Base-by-base conservation (phyloP, 1,140 invertebrate genomes). In the Drosophila bocqueti region DNA sequence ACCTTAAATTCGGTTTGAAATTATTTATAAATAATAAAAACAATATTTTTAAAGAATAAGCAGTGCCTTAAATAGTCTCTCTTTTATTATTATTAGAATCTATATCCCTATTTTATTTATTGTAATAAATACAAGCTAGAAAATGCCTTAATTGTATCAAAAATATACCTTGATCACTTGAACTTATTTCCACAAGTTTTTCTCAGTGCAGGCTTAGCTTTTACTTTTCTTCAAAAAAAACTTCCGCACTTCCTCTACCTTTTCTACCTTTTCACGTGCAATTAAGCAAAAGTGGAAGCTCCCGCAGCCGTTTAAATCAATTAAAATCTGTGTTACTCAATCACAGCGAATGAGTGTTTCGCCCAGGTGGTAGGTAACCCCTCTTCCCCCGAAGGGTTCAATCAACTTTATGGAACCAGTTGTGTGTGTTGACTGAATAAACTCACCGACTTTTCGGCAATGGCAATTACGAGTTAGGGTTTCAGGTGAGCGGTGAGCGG, bases 371-470 rank as follows among this genome's bases (percentile, higher is more conserved):
- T 15, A 50, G 24, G 21, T 21, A 21, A 21, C 16, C 45, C 31
- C 67, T 31, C 46, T 43, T 42, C n/a, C 26, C 34, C 29, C 13
- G 1, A 15, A 60, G 67, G 73, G 83, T 85, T 85, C 83, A 85
- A 60, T 85, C 79, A 85, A 85, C 83, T 86, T 82, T 81, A 77
- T 46, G 77, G 62, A 81, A 81, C 83, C 82, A 83, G 82, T 85
- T 85, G 55, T 34, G 21, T 29, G 47, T 16, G 40, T 16, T n/a
- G 3, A 31, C 29, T 29, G 29, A 49, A 65, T 64, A 24, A 6
- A 34, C 26, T 52, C 26, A 50, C 49, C 31, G 38, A 18, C 29
- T 85, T 86, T 85, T 81, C 61, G 82, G 77, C 74, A 84, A 78
- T 79, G 79, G 75, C 83, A 86, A 85, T 85, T 85, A 85, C 79